These are phyloP conservation scores for Egretta garzetta DNA, from an alignment of 2,113 vertebrate species.

Conservation along the genomic window DNA sequence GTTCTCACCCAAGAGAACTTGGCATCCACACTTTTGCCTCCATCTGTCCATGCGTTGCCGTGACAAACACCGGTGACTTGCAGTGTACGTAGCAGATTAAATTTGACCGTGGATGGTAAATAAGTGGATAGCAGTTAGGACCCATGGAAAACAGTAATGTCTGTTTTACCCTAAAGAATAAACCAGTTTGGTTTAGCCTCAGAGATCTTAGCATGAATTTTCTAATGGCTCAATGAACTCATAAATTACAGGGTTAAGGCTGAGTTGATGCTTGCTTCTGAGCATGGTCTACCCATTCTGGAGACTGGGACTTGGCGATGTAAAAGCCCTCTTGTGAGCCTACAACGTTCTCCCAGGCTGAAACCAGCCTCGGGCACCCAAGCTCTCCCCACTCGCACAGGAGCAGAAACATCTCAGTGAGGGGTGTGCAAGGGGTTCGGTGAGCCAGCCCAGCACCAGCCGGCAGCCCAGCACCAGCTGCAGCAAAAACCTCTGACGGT, in stretches of 20 bases:
- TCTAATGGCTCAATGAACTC: not conserved
- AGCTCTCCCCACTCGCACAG: not conserved
- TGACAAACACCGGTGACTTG: not conserved
- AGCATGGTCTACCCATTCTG: rapidly evolving
- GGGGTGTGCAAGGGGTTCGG: rapidly evolving
- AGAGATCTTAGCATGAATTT: not conserved
- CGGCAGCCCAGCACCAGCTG: not conserved
- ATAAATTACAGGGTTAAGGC: not conserved
- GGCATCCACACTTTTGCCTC: not conserved
- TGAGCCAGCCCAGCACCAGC: rapidly evolving
- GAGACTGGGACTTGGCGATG: rapidly evolving
- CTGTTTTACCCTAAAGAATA: not conserved
- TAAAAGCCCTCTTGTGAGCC: not conserved
- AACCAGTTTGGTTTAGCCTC: not conserved
- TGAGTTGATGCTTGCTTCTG: not conserved
- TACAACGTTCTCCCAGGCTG: rapidly evolving
- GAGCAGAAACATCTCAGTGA: not conserved
- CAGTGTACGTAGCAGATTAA: not conserved
- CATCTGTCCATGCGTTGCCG: not conserved
- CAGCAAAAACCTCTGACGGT: not conserved
- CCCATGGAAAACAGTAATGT: not conserved
- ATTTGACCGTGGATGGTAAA: not conserved
- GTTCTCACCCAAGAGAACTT: not conserved
- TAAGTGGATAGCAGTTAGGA: not conserved
- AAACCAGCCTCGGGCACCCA: not conserved